Evolutionary conservation across 2,888 invertebrate genomes (phyloP), one percentile per base, ranked within the genome.

Genomic region (Epinotia bilunana): DNA sequence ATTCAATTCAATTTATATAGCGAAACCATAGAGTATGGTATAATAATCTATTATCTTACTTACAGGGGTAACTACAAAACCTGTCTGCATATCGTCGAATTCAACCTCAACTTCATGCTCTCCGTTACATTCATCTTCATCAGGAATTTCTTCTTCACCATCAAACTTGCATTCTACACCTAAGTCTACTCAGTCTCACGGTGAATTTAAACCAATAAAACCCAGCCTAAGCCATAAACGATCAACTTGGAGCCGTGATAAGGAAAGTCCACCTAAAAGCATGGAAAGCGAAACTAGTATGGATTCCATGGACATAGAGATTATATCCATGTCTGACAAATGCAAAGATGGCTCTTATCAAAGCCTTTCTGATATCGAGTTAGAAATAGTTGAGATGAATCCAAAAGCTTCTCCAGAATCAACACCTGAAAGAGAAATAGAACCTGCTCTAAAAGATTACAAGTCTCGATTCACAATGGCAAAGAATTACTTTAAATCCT

Each of bases 381-480:
- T 93, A 77, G 94, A 94, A 84, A 93, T 93, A 75, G 85, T 94
- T 23, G 93, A 93, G 81, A 87, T 83, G 65, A 85, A 80, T 76
- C 78, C 85, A 75, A 87, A 89, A 18, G 84, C 81, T 74, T 83
- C 86, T n/a, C 80, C 64, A 16, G 88, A 90, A 80, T 79, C 87
- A 9, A 82, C 87, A 18, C 87, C 88, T n/a, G 87, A 88, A 79
- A 83, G 79, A 74, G 82, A 84, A 67, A 78, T 77, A 13, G 86
- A 86, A 77, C 84, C 83, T 55, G 84, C 84, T 58, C 85, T 90
- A 12, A 83, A 85, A 62, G 90, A 92, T 78, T 93, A 92, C 79
- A 94, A 93, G 84, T 90, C 91, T 77, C 87, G 94, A 57, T 95
- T 95, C 76, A 90, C 92, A 83, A 81, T 86, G 79, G 94, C 95